Evolutionary conservation across 2,888 invertebrate species (phyloP).

Genomic region (Xylocampa areola): DNA sequence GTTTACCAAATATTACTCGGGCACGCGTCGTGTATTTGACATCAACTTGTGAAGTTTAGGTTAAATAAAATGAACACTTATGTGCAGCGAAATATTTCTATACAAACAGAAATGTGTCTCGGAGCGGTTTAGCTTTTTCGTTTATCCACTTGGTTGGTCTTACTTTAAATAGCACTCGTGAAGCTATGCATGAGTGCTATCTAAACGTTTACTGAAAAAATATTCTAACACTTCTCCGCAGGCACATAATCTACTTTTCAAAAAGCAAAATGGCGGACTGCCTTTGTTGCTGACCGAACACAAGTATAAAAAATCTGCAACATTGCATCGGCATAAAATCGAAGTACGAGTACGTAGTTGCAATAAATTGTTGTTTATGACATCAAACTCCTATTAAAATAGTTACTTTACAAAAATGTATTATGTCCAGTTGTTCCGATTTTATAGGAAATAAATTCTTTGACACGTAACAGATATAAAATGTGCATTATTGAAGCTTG

Average conservation of each 20-base stretch:
- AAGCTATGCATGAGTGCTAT: conserved; percentile 1
- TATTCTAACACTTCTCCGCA: neutral
- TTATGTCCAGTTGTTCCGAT: neutral
- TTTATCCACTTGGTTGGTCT: conserved; percentile 4
- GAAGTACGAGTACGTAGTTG: neutral
- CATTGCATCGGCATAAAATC: neutral
- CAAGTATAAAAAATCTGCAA: neutral
- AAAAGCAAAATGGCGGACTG: neutral
- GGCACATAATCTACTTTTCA: neutral
- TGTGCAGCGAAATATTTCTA: neutral
- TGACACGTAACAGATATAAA: conserved; percentile 50
- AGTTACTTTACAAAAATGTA: neutral
- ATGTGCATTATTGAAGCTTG: conserved; percentile 5
- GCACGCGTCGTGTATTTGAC: conserved; percentile 28
- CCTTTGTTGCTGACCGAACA: too few relatives aligned
- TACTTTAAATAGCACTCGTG: too few relatives aligned
- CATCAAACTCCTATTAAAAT: neutral
- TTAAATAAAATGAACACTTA: conserved; percentile 12
- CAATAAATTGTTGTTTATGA: neutral
- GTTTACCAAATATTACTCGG: conserved; percentile 1
- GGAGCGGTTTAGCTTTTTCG: neutral
- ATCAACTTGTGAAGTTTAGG: conserved; percentile 15
- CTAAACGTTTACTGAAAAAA: neutral
- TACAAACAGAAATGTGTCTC: conserved; percentile 3
- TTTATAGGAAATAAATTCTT: conserved; percentile 35